Evolutionary conservation across 2,888 invertebrate genomes (phyloP).

Genomic region (Drosophila affinis): DNA sequence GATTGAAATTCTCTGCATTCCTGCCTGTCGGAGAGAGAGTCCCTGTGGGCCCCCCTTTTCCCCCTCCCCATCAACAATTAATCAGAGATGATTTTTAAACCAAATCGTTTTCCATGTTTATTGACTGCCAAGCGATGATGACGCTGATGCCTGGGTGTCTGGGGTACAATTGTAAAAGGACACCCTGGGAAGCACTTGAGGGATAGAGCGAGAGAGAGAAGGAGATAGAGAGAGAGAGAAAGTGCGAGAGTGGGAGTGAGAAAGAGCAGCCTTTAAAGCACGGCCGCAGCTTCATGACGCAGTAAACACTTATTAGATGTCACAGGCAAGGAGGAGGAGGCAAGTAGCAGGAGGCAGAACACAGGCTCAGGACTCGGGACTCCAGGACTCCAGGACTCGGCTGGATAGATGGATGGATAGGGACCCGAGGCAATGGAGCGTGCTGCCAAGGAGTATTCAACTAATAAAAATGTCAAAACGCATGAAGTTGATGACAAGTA

Average conservation of each 20-base stretch:
- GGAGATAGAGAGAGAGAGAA: too few species aligned
- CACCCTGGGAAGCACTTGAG: slow-evolving; percentile 33
- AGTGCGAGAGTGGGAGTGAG: slow-evolving; percentile 2
- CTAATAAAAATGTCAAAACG: slow-evolving; percentile 80
- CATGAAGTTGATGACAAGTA: slow-evolving; percentile 80
- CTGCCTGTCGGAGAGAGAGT: too few species aligned
- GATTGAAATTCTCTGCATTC: not conserved
- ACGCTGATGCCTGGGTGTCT: not conserved
- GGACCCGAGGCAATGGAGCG: slow-evolving; percentile 72
- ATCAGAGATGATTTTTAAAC: slow-evolving; percentile 20
- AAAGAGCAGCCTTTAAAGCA: slow-evolving; percentile 55
- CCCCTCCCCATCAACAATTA: slow-evolving; percentile 2
- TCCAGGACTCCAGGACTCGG: not conserved
- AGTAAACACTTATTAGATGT: slow-evolving; percentile 77
- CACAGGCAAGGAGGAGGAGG: slow-evolving; percentile 38
- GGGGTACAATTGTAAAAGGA: slow-evolving; percentile 40
- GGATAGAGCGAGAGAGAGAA: not conserved
- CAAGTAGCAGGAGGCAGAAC: not conserved
- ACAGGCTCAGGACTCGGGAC: slow-evolving; percentile 2
- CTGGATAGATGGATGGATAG: not conserved
- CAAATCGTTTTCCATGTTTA: slow-evolving; percentile 61
- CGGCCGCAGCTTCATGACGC: slow-evolving; percentile 58
- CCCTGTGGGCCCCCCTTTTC: not conserved
- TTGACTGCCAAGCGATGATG: slow-evolving; percentile 53
- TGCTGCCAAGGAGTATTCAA: slow-evolving; percentile 79